A percentile compares a stretch with the other conserved stretches of the same genome.
Conservation (phyloP, 2,113 vertebrate genomes). For the Illadopsis cleaveri region DNA sequence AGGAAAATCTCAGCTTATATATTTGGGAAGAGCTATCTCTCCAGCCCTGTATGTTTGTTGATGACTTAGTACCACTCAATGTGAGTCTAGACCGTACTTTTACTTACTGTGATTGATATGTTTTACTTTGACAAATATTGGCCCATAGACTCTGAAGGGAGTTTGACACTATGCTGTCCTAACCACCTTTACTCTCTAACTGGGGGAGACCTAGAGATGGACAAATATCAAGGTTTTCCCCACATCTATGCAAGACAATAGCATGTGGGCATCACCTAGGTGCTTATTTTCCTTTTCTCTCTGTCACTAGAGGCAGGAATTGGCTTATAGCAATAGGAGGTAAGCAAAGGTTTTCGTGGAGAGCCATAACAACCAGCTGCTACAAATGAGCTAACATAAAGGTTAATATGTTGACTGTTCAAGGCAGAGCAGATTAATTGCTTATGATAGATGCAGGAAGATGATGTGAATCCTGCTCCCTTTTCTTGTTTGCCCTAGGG, state of each 20-base stretch:
- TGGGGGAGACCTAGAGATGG: neutral
- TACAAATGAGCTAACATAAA: neutral
- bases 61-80: neutral
- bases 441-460: neutral
- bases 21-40: neutral
- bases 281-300: neutral
- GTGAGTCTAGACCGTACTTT: neutral
- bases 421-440: neutral
- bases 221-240: neutral
- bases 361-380: neutral
- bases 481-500: neutral
- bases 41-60: neutral
- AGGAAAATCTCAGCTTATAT: neutral
- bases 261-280: neutral
- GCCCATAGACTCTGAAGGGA: neutral
- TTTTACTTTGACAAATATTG: neutral
- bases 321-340: neutral
- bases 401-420: neutral
- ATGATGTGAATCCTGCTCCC: neutral
- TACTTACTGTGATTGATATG: accelerated
- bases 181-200: neutral
- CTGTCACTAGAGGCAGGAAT: neutral
- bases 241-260: accelerated
- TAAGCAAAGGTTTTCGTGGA: neutral
- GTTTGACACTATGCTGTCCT: neutral